These are phyloP conservation scores for Cyrtodaria siliqua DNA, from an alignment of 2,888 invertebrate genomes.

Conservation along the genomic window DNA sequence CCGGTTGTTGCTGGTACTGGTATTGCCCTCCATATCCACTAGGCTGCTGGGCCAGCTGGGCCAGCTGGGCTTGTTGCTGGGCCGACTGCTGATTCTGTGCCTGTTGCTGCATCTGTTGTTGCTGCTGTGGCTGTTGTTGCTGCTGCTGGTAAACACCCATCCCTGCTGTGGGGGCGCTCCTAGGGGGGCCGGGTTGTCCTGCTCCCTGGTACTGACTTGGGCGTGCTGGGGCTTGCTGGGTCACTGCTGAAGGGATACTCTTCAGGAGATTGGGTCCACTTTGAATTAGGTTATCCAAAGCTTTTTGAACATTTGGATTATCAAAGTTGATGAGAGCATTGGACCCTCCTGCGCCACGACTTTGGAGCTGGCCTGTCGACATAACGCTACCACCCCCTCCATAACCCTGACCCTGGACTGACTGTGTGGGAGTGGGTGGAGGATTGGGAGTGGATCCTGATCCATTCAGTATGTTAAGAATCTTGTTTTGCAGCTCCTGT, in stretches of 20 bases:
- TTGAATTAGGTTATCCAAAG: slow-evolving; percentile 86
- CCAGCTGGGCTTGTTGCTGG: background rate
- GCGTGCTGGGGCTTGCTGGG: slow-evolving; percentile 36
- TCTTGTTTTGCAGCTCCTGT: slow-evolving; percentile 92
- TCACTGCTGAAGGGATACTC: slow-evolving; percentile 77
- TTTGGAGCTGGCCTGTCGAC: slow-evolving; percentile 17
- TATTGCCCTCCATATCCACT: slow-evolving; percentile 6
- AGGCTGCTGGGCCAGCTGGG: background rate
- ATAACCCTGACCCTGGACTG: slow-evolving; percentile 8
- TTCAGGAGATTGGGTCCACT: slow-evolving; percentile 84
- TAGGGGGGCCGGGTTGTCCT: slow-evolving; percentile 9
- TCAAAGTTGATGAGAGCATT: slow-evolving; percentile 84
- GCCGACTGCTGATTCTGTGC: slow-evolving; percentile 7
- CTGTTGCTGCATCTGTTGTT: background rate
- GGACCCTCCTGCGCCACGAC: slow-evolving; percentile 32
- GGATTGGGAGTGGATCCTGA: slow-evolving; percentile 35
- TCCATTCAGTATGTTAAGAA: slow-evolving; percentile 90
- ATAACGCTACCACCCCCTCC: slow-evolving; percentile 24
- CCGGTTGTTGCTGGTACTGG: slow-evolving; percentile 14
- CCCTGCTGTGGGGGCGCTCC: background rate
- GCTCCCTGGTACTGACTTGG: slow-evolving; percentile 21
- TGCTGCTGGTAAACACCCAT: slow-evolving; percentile 9
- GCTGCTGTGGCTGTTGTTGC: slow-evolving; percentile 4
- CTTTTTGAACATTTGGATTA: slow-evolving; percentile 86
- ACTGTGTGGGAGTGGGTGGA: slow-evolving; percentile 27